A percentile compares a stretch with the other conserved stretches of the same genome.
These are phyloP conservation scores for Augochlora pura DNA, from an alignment of 1,140 invertebrate species.

Conservation along the genomic window DNA sequence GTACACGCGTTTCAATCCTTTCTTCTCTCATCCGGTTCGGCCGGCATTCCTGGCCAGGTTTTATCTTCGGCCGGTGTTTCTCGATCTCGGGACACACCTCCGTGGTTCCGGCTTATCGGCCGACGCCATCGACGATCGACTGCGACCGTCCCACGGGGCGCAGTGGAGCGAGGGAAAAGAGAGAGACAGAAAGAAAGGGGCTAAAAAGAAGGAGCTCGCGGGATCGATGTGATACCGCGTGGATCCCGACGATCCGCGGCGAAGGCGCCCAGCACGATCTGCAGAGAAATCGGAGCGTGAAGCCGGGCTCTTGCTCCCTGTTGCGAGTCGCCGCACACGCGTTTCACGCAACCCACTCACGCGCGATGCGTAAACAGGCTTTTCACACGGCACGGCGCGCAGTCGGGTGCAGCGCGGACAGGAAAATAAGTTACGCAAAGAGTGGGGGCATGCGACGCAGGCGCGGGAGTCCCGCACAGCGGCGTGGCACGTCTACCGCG, in stretches of 20 bases:
- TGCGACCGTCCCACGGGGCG: too few species aligned
- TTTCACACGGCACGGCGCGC: not conserved
- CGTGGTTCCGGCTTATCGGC: not conserved
- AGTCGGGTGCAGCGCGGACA: too few species aligned
- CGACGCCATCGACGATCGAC: too few species aligned
- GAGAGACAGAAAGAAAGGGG: not conserved
- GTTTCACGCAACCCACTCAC: not conserved
- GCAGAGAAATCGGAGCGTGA: not conserved
- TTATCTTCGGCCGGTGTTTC: not conserved
- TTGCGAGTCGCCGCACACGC: not conserved
- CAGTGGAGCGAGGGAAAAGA: too few species aligned
- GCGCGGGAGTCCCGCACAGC: too few species aligned
- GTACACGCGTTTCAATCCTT: not conserved
- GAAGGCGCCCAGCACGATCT: not conserved
- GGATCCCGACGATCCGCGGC: not conserved
- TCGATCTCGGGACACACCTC: not conserved
- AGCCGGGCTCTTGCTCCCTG: not conserved
- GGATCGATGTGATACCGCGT: not conserved
- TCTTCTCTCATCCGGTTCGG: not conserved
- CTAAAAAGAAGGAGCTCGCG: not conserved
- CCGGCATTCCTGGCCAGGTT: not conserved
- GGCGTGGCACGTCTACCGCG: too few species aligned
- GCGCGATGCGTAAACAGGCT: not conserved
- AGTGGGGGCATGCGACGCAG: too few species aligned
- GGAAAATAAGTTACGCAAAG: too few species aligned